phyloP scores from a whole-genome alignment of 2,797 vertebrate species.

The Parotocinclus haroldoi region DNA sequence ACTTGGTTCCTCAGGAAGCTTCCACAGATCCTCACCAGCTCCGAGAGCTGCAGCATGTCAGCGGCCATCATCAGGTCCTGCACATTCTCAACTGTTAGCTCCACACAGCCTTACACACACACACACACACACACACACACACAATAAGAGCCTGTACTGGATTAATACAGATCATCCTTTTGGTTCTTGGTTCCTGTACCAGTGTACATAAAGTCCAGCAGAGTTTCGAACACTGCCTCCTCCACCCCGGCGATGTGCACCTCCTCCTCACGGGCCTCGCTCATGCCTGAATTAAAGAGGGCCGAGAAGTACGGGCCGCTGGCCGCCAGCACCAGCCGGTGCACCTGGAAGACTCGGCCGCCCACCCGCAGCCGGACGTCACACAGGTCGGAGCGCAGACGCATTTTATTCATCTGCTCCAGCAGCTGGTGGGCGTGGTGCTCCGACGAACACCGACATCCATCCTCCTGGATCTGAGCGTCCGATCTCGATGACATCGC shows the following conservation, averaged over 20 bases:
- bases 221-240: slow-evolving; percentile 79
- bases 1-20: slow-evolving; percentile 92
- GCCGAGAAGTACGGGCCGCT: slow-evolving; percentile 94
- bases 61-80: slow-evolving; percentile 95
- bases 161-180: not conserved
- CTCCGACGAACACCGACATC: slow-evolving; percentile 72
- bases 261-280: slow-evolving; percentile 84
- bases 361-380: slow-evolving; percentile 88
- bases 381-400: slow-evolving; percentile 83
- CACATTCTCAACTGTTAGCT: slow-evolving; percentile 81
- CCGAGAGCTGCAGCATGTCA: slow-evolving; percentile 93
- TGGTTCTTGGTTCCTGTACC: slow-evolving; percentile 44
- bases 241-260: slow-evolving; percentile 88
- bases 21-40: slow-evolving; percentile 90
- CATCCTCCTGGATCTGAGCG: slow-evolving; percentile 41
- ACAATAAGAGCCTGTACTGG: not conserved
- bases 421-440: slow-evolving; percentile 85
- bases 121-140: slow-evolving; percentile 21
- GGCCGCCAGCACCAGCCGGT: slow-evolving; percentile 89
- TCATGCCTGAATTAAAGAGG: slow-evolving; percentile 89
- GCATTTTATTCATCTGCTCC: slow-evolving; percentile 90
- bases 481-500: not conserved
- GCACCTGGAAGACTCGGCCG: slow-evolving; percentile 78
- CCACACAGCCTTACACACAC: slow-evolving; percentile 20
- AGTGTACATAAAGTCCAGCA: slow-evolving; percentile 94